Evolutionary conservation across 2,113 vertebrate genomes (phyloP).

Genomic region (Xiphophorus maculatus): DNA sequence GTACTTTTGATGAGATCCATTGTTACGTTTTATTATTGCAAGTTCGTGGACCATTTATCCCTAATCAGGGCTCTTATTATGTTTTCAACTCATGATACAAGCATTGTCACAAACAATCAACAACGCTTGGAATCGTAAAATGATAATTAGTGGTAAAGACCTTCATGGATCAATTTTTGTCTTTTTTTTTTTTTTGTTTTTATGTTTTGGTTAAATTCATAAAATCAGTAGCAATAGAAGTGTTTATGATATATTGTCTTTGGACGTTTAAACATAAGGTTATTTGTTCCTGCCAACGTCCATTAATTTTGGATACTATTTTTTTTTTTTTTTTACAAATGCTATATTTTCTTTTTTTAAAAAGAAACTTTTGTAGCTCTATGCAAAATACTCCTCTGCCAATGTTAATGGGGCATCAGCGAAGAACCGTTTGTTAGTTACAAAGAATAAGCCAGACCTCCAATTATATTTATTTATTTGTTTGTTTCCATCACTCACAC

Average conservation of each 20-base stretch:
- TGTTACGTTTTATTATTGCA: too few relatives aligned
- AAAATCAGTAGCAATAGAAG: not conserved
- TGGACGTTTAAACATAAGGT: not conserved
- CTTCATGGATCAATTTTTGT: not conserved
- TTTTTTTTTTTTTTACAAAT: too few relatives aligned
- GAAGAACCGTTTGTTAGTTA: slow-evolving; percentile 44
- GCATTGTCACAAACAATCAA: too few relatives aligned
- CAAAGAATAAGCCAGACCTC: slow-evolving; percentile 52
- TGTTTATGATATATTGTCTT: not conserved
- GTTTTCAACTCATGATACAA: too few relatives aligned
- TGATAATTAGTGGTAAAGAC: not conserved
- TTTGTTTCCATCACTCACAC: slow-evolving; percentile 38
- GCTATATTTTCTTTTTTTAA: too few relatives aligned
- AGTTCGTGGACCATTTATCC: too few relatives aligned
- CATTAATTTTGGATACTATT: not conserved
- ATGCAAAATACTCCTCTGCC: too few relatives aligned
- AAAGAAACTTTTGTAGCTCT: too few relatives aligned
- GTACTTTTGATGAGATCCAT: too few relatives aligned
- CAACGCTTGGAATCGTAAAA: not conserved
- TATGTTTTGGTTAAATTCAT: not conserved
- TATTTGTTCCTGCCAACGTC: not conserved
- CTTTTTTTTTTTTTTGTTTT: not conserved
- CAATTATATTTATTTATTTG: slow-evolving; percentile 46
- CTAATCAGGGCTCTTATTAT: too few relatives aligned
- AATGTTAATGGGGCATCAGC: slow-evolving; percentile 40